Percentiles rank a stretch among this genome's conserved stretches.
Conservation (phyloP, 2,888 invertebrate species). For the Hyalella azteca region DNA sequence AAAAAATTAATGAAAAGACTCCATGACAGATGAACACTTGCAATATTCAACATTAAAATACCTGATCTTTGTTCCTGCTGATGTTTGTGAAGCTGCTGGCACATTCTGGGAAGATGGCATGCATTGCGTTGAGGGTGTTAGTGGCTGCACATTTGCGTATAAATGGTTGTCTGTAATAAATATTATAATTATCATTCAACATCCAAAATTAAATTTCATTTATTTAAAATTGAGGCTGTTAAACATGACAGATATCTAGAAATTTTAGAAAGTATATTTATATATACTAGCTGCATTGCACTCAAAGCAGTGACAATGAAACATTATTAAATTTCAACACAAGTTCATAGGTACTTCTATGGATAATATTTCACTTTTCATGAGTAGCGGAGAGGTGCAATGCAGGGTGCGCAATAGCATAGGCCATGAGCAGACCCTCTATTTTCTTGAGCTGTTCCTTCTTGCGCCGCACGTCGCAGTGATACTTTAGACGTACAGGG, state of each 20-base stretch:
- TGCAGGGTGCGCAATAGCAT: constrained; percentile 66
- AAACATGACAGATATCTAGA: too few species aligned
- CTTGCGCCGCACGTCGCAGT: constrained; percentile 64
- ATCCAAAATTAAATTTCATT: too few species aligned
- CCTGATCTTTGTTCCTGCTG: constrained; percentile 9
- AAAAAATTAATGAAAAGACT: too few species aligned
- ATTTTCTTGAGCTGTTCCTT: constrained; percentile 67
- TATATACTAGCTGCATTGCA: too few species aligned
- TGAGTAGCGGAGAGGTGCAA: constrained; percentile 66
- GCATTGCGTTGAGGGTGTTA: constrained; percentile 39
- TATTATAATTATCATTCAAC: too few species aligned
- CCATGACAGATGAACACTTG: too few species aligned
- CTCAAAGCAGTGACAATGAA: not conserved
- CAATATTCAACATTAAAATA: too few species aligned
- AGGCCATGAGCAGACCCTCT: constrained; percentile 66
- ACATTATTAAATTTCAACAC: not conserved
- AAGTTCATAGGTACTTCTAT: not conserved
- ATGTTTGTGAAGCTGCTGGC: not conserved
- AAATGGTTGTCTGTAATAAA: constrained; percentile 40
- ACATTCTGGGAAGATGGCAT: constrained; percentile 35
- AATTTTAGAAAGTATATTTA: too few species aligned
- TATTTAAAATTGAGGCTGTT: too few species aligned
- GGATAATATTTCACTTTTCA: constrained; percentile 62
- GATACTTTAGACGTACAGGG: constrained; percentile 69
- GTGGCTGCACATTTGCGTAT: constrained; percentile 47